Base-by-base conservation (phyloP, 2,888 invertebrate species). In the Aplocera efformata region DNA sequence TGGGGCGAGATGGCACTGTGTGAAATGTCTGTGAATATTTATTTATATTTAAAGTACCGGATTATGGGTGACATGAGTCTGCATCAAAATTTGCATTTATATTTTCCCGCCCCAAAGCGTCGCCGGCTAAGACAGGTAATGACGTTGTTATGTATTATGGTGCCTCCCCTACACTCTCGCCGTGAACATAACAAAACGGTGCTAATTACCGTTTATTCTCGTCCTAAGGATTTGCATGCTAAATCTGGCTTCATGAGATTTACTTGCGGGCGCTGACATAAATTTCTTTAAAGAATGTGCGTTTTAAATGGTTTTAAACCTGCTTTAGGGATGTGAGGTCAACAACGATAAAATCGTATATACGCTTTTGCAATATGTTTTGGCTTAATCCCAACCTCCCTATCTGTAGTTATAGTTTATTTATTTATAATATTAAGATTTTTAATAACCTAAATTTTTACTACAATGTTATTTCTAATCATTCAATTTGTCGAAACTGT, bases 131-230 rank as follows among this genome's bases (percentile, higher is more conserved):
- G 60, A 57, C 56, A 41, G 48, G 36, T 57, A 60, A 60, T 53
- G 53, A 52, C 49, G 42, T 39, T 37, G 56, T 55, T 52, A 60
- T 56, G 51, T 58, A 60, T 43, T 30, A 36, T 31, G 34, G 34
- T 22, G 20, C 28, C 45, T 42, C 48, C 35, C 32, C 28, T 46
- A 46, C 32, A 41, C 37, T 39, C 39, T 32, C 31, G 46, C 39
- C 38, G 43, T 42, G 53, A 45, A 46, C 51, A 54, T 54, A 54
- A 58, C 56, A 62, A 53, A 57, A 57, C 47, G 51, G 44, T 27
- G 63, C 67, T 69, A 75, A 77, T 76, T 76, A 74, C 63, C 63
- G 56, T 56, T 53, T 54, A 41, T 42, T 49, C 62, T 32, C 59
- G 42, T 52, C 46, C 53, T 24, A 24, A 42, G 73, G 72, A 73